Evolutionary conservation across 2,113 vertebrate species (phyloP), one percentile per base, ranked within the genome.

Genomic region (Anthoscopus minutus): DNA sequence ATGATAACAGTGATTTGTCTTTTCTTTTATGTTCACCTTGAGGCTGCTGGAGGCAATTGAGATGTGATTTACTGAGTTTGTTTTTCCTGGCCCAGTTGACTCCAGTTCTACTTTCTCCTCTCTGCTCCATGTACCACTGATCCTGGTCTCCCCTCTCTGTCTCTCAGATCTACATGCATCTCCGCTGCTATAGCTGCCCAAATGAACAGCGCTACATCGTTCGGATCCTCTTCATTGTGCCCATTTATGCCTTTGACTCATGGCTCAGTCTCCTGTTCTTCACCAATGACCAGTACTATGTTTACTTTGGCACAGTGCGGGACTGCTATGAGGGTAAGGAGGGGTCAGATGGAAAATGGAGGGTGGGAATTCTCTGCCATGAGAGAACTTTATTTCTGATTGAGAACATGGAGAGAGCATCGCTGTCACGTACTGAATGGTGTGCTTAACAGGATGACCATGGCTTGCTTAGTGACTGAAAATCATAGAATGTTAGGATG

Each of bases 181-280:
- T 99, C 22, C 98, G 99, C 83, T 99, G 98, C 98, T 99, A 99
- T 70, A 99, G 99, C 97, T 98, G 98, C 93, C 99, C 99, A 24
- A 99, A 99, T 0, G 99, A 99, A 87, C 99, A 99, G 97, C 97
- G 99, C 91, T 99, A 99, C 97, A 99, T 99, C 10, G 99, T 99
- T 12, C 97, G 99, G 78, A 98, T 99, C 96, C 99, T 99, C 96
- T 99, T 99, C 98, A 99, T 99, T 17, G 99, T 99, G 60, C 99
- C 99, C 97, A 99, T 99, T 97, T 99, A 99, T 1, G 98, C 99
- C 97, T 99, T 99, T 15, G 99, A 99, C 97, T 99, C 99, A 11
- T 99, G 99, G 99, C 99, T 99, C 97, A 99, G 99, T 87, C 98
- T 99, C n/a, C 98, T 99, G 3, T 99, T 99, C 98, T 99, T 99